Percentiles rank a stretch among this genome's conserved stretches.
These are phyloP conservation scores for Selenia dentaria DNA, from an alignment of 2,888 invertebrate species.

Conservation along the genomic window DNA sequence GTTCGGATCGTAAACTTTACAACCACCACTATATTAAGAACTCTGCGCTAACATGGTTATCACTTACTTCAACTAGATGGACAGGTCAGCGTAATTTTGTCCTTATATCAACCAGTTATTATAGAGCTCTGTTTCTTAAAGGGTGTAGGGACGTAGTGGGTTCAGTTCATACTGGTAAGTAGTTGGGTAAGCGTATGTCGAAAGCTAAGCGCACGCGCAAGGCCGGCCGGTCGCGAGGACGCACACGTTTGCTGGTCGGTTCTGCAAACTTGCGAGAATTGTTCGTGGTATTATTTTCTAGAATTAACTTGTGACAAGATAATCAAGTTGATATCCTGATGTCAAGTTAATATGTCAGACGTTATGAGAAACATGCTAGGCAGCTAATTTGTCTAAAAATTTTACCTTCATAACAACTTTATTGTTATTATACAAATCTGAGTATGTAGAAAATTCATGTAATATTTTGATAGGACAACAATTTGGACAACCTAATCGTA, in stretches of 20 bases:
- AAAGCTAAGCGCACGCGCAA: constrained; percentile 63
- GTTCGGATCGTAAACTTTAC: constrained; percentile 21
- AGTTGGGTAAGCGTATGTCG: constrained; percentile 64
- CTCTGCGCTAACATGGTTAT: constrained; percentile 23
- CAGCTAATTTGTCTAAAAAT: too few species aligned
- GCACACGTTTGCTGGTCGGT: constrained; percentile 23
- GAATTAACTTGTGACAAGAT: constrained; percentile 1
- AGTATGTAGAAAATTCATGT: too few species aligned
- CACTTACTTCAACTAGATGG: constrained; percentile 28
- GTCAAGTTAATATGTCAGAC: too few species aligned
- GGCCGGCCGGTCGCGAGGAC: constrained; percentile 70
- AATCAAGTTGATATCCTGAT: constrained; percentile 4
- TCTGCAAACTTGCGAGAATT: constrained; percentile 14
- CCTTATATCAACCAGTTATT: constrained; percentile 19
- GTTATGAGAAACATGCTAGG: too few species aligned
- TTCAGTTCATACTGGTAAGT: constrained; percentile 36
- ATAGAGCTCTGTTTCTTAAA: constrained; percentile 25
- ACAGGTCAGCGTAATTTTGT: constrained; percentile 39
- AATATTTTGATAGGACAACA: too few species aligned
- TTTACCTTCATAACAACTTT: too few species aligned
- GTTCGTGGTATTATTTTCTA: constrained; percentile 9
- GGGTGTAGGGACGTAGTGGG: constrained; percentile 21
- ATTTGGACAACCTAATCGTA: too few species aligned
- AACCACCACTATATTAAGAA: constrained; percentile 33
- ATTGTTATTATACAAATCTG: too few species aligned